Conservation (phyloP, 2,888 invertebrate genomes). For the Julus scanicus region DNA sequence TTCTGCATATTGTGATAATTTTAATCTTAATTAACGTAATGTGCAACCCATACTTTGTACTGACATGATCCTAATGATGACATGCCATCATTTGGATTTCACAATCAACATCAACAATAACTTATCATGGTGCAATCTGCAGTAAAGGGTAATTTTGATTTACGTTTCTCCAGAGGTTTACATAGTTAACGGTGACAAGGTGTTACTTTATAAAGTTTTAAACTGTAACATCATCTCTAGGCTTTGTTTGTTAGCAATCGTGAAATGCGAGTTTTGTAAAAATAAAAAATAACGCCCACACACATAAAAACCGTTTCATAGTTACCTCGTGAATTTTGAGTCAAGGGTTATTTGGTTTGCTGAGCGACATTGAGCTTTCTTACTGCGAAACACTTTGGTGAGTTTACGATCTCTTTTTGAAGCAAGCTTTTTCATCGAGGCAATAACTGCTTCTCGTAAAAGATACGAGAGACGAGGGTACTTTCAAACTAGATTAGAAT, state of each 20-base stretch:
- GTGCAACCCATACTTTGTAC: no score
- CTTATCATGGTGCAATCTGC: no score
- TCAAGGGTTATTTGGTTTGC: neutral
- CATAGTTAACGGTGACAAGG: no score
- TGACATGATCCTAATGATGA: no score
- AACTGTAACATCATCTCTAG: neutral
- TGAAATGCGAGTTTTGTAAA: neutral
- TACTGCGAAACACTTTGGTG: neutral
- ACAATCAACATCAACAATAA: no score
- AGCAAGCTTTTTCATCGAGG: neutral
- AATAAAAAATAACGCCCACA: neutral
- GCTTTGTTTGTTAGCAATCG: neutral
- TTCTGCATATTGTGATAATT: no score
- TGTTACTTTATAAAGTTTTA: no score
- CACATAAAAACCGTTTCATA: neutral
- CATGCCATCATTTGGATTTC: no score
- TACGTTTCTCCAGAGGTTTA: no score
- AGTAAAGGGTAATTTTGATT: no score
- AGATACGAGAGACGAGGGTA: neutral
- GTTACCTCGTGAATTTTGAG: neutral
- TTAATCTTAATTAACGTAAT: no score
- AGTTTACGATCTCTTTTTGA: slow-evolving; percentile 35
- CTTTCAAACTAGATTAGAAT: slow-evolving; percentile 15
- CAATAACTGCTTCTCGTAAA: slow-evolving; percentile 34
- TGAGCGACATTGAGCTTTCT: neutral